Conservation (phyloP, 2,113 vertebrate genomes). For the Pelvicachromis taeniatus region DNA sequence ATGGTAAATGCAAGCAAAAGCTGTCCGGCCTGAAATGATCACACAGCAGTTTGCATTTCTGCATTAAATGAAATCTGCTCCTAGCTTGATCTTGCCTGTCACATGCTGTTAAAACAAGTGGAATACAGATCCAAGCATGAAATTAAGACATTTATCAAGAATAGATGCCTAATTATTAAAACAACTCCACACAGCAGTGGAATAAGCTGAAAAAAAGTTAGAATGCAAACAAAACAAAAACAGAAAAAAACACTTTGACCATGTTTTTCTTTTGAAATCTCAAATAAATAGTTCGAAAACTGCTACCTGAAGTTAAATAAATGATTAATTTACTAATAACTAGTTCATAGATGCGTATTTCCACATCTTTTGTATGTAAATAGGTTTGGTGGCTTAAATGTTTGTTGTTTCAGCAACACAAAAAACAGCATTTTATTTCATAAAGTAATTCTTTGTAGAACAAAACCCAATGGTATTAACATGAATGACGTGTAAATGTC, state of each 20-base stretch:
- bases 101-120: background rate
- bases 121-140: background rate
- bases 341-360: background rate
- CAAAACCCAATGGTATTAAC: background rate
- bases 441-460: background rate
- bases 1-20: constrained; percentile 26
- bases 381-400: background rate
- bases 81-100: background rate
- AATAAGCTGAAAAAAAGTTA: background rate
- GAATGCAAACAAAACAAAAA: background rate
- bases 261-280: background rate
- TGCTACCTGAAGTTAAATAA: background rate
- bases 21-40: background rate
- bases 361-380: background rate
- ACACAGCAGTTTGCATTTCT: background rate
- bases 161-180: background rate
- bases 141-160: background rate
- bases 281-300: background rate
- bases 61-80: background rate
- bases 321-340: background rate
- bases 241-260: background rate
- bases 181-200: background rate
- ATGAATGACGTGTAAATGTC: background rate
- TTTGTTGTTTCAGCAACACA: background rate
- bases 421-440: background rate